Base-by-base conservation (phyloP, 2,797 vertebrate genomes). In the Discoglossus pictus region DNA sequence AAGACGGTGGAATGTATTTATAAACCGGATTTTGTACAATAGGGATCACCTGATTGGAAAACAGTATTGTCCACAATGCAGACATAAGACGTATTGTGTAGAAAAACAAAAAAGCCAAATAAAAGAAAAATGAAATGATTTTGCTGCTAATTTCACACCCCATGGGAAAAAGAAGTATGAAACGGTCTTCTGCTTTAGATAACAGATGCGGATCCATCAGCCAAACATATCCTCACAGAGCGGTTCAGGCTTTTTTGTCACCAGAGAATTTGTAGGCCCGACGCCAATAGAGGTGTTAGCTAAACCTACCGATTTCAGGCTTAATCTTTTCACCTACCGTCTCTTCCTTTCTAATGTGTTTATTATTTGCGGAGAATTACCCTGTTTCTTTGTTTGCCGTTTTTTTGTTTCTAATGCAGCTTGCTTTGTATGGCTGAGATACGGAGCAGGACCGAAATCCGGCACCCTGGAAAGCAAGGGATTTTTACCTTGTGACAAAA, bases 341-440 rank as follows among this genome's bases (percentile, higher is more conserved):
- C 90, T 89, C 83, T 88, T 75, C 87, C 75, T 81, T 84, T 72
- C 84, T 96, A 94, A 94, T 88, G 86, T 92, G 88, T 91, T 95
- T 89, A 96, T 98, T 98, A 95, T 97, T 94, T 93, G 83, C 82
- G 76, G 72, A 83, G 82, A 80, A 88, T 92, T 93, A 91, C 93
- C 91, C 93, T 88, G 76, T 4, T 88, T 86, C 87, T 86, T 89
- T 90, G 89, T 94, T 91, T 74, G 90, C 82, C 38, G 85, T 90
- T 81, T 55, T 72, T 83, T 84, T 89, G 87, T 89, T 84, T 85
- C 85, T 89, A 90, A 90, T 87, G 83, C 90, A 90, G 88, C 90
- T 92, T 85, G 91, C 90, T 96, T 98, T 97, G 96, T 96, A 88
- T 88, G 84, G 79, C 75, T 77, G 91, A 94, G 94, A 98, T 98